Evolutionary conservation across 2,888 invertebrate genomes (phyloP), one percentile per base, ranked within the genome.

Genomic region (Drosophila paranaensis): DNA sequence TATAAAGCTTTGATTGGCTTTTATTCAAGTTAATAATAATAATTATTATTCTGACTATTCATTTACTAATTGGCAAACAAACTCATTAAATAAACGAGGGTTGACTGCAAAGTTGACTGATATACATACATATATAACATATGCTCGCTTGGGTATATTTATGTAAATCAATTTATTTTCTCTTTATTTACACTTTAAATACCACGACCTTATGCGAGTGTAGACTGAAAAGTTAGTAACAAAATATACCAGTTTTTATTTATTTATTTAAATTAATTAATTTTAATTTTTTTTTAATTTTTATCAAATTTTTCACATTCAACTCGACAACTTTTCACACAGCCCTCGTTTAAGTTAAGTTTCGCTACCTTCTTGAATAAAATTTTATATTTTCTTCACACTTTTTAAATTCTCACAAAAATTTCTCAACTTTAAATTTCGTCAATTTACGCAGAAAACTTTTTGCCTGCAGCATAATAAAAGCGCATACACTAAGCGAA

Each of bases 401-500:
- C 0, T 2, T 20, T 20, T 42, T 10, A 16, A 10, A 0, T 3
- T n/a, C 3, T 5, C 11, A 43, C 20, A 20, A n/a, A 5, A 14
- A 39, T 8, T 9, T 35, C 20, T 25, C 14, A 37, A 14, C 35
- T 27, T 39, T 16, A 25, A 27, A 20, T 46, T 53, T 42, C 11
- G 20, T 20, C 60, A 53, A 30, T 48, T 42, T 58, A 10, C 14
- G 25, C 16, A 8, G 33, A 46, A 39, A 40, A 16, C 20, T 30
- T 40, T 39, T 13, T 60, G 33, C 16, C 40, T 35, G 55, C 43
- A 46, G 33, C 62, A 53, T 42, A 50, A 45, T 16, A 57, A 74
- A n/a, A 67, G 56, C 55, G 65, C 58, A 72, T 54, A 74, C 56
- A 77, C 13, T 33, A 14, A 16, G n/a, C 10, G 35, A 33, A 46